Conservation (phyloP, 2,113 vertebrate genomes). For the Gymnogyps californianus region DNA sequence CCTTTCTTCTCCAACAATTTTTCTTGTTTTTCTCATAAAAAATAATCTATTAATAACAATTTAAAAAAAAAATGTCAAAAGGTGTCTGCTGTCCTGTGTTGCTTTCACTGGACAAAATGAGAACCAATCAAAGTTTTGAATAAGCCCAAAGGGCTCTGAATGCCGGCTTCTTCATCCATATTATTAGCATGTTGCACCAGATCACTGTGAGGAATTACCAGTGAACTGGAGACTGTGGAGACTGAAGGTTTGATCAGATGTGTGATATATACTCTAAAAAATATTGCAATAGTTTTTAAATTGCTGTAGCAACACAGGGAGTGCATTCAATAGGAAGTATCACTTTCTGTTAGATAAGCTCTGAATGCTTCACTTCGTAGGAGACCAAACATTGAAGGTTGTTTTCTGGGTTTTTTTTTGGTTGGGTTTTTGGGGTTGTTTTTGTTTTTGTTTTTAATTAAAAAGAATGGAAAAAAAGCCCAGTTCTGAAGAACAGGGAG, state of each 20-base stretch:
- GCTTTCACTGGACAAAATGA: not conserved
- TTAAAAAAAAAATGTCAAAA: not conserved
- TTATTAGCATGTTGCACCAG: not conserved
- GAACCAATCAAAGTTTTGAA: not conserved
- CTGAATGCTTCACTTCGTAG: not conserved
- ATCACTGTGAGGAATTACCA: not conserved
- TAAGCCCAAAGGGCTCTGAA: not conserved
- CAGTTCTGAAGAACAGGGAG: not conserved
- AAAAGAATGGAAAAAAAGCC: not conserved
- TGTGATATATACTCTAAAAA: not conserved
- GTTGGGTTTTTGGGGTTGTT: not conserved
- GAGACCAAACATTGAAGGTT: not conserved
- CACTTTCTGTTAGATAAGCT: not conserved
- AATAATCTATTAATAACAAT: not conserved
- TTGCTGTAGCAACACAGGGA: not conserved
- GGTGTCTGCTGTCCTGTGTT: not conserved
- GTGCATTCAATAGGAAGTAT: not conserved
- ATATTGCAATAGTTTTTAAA: not conserved
- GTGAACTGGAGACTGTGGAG: not conserved
- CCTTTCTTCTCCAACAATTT: not conserved
- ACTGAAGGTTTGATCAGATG: not conserved
- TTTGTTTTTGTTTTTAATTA: not conserved
- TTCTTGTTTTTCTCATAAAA: not conserved
- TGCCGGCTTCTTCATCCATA: accelerated
- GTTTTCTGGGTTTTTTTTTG: not conserved